Conservation (phyloP, 2,888 invertebrate genomes). For the Andrena fulva region DNA sequence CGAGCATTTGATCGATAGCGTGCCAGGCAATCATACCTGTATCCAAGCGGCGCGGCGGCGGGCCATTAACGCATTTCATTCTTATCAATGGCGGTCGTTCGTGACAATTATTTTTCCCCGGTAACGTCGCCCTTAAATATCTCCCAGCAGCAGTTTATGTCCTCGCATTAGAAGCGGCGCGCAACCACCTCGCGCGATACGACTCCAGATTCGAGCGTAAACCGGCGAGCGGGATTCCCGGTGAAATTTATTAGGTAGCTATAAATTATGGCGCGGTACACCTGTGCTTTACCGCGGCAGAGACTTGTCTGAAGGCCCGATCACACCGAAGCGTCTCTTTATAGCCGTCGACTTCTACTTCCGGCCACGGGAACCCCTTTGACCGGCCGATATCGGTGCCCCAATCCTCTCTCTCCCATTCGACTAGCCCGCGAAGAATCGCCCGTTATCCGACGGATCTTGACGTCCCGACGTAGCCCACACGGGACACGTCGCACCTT, state of each 20-base stretch:
- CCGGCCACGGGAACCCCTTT: constrained; percentile 55
- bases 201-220: constrained; percentile 61
- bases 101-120: constrained; percentile 48
- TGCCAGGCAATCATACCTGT: constrained; percentile 20
- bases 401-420: constrained; percentile 48
- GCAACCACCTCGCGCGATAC: constrained; percentile 41
- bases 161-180: constrained; percentile 39
- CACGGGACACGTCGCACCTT: constrained; percentile 64
- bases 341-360: constrained; percentile 59
- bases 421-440: constrained; percentile 44
- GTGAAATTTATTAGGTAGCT: constrained; percentile 80
- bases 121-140: constrained; percentile 52
- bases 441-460: constrained; percentile 61
- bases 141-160: constrained; percentile 38
- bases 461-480: constrained; percentile 57
- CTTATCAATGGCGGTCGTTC: constrained; percentile 48
- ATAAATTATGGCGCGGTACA: constrained; percentile 80
- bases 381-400: constrained; percentile 52
- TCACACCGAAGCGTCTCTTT: constrained; percentile 58
- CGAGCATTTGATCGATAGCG: constrained; percentile 3
- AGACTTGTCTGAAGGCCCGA: constrained; percentile 64
- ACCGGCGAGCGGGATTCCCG: constrained; percentile 59
- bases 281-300: constrained; percentile 74
- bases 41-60: not conserved
- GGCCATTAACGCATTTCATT: constrained; percentile 45